Percentiles rank a stretch among this genome's conserved stretches.
These are phyloP conservation scores for Campylorhamphus procurvoides DNA, from an alignment of 2,113 vertebrate species.

Conservation along the genomic window DNA sequence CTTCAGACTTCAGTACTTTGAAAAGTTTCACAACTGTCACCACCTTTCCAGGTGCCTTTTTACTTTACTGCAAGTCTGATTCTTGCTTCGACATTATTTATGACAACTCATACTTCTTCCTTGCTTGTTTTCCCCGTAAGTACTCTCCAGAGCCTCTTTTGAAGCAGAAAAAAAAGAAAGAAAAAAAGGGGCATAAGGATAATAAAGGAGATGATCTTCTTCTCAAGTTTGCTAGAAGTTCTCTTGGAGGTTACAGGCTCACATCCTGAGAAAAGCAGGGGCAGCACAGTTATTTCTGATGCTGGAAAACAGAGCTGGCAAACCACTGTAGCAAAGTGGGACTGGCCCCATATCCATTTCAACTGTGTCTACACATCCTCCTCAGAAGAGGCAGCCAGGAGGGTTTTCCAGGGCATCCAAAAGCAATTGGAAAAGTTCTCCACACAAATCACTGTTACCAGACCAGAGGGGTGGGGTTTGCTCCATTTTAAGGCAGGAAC, in stretches of 20 bases:
- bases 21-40: not conserved
- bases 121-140: not conserved
- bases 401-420: not conserved
- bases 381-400: not conserved
- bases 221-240: not conserved
- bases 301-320: not conserved
- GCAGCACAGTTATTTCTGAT: not conserved
- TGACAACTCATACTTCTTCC: not conserved
- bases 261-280: not conserved
- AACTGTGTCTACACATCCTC: accelerated
- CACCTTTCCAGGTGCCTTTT: not conserved
- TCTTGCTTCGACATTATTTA: not conserved
- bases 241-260: not conserved
- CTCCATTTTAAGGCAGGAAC: not conserved
- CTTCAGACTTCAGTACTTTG: not conserved
- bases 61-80: not conserved
- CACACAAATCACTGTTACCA: not conserved
- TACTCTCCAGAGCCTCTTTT: not conserved
- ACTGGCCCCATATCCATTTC: not conserved
- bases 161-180: not conserved
- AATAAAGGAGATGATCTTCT: not conserved
- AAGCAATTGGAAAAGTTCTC: not conserved
- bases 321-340: not conserved
- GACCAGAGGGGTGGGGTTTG: not conserved
- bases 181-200: too few relatives aligned